phyloP scores from a whole-genome alignment of 2,797 vertebrate genomes.

The Threskiornis aethiopicus region DNA sequence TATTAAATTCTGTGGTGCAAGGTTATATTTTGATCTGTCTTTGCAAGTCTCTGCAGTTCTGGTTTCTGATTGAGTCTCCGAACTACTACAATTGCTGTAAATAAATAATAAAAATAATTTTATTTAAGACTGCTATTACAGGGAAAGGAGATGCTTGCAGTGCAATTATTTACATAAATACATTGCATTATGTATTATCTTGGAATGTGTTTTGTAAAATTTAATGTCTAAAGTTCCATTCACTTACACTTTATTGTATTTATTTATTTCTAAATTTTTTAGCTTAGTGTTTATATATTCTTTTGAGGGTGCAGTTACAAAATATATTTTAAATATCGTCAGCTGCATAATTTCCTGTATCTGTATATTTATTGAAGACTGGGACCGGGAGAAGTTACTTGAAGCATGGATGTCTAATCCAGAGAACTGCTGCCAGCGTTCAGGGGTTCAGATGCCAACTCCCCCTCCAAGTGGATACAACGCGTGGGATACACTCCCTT shows the following conservation, averaged over 20 bases:
- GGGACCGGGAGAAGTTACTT: conserved; percentile 97
- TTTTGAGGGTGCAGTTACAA: not conserved
- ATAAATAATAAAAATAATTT: not conserved
- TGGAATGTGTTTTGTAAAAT: not conserved
- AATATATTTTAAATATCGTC: not conserved
- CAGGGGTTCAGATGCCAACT: conserved; percentile 96
- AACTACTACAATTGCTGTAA: not conserved
- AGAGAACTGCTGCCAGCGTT: conserved; percentile 95
- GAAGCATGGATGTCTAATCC: conserved; percentile 98
- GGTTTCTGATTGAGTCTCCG: not conserved
- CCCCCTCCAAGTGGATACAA: conserved; percentile 95
- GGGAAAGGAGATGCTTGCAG: not conserved
- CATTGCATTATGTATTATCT: not conserved
- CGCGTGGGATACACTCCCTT: conserved; percentile 96
- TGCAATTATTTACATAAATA: not conserved
- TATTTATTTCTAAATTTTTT: not conserved
- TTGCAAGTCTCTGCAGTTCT: not conserved
- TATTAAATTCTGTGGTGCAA: not conserved
- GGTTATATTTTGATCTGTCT: not conserved
- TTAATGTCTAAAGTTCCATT: not conserved
- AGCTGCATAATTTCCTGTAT: not conserved
- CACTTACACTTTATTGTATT: not conserved
- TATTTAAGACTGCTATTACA: not conserved
- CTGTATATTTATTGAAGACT: conserved; percentile 79
- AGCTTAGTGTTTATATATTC: not conserved